Evolutionary conservation across 1,140 invertebrate genomes (phyloP).

Genomic region (Drosophila azteca): DNA sequence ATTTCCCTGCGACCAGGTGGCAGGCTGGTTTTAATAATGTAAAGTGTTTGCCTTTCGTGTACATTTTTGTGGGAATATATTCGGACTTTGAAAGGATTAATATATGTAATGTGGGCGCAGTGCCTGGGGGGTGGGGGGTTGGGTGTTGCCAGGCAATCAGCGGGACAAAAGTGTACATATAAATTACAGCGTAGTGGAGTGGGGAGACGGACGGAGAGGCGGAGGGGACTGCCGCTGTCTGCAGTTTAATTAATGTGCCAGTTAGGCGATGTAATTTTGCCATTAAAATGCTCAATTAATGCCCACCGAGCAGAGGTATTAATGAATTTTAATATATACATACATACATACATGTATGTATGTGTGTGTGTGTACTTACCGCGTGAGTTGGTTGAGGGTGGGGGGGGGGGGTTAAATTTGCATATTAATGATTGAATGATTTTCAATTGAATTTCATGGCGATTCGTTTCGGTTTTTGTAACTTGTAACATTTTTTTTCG

Average conservation of each 20-base stretch:
- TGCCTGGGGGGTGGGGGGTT: too few species aligned
- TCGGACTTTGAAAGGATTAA: slow-evolving; percentile 18
- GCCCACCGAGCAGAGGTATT: slow-evolving; percentile 52
- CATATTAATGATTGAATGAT: slow-evolving; percentile 76
- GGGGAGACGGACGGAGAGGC: slow-evolving; percentile 48
- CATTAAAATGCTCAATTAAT: slow-evolving; percentile 76
- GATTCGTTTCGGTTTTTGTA: slow-evolving; percentile 16
- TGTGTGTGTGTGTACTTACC: slow-evolving; percentile 59
- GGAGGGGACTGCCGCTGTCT: too few species aligned
- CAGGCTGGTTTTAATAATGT: slow-evolving; percentile 33
- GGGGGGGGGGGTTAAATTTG: slow-evolving; percentile 46
- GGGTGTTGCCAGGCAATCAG: too few species aligned
- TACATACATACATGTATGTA: slow-evolving; percentile 55
- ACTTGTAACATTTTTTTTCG: background rate
- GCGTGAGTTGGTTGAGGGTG: background rate
- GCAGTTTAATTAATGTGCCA: slow-evolving; percentile 63
- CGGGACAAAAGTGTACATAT: slow-evolving; percentile 33
- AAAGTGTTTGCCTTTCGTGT: slow-evolving; percentile 36
- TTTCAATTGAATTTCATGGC: slow-evolving; percentile 67
- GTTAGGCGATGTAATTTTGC: slow-evolving; percentile 56
- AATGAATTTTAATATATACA: slow-evolving; percentile 64
- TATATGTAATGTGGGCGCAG: background rate
- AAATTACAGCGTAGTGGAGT: slow-evolving; percentile 56
- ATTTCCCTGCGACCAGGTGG: slow-evolving; percentile 5
- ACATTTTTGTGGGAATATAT: slow-evolving; percentile 29